Conservation (phyloP, 2,113 vertebrate genomes). For the Pampusana beccarii region DNA sequence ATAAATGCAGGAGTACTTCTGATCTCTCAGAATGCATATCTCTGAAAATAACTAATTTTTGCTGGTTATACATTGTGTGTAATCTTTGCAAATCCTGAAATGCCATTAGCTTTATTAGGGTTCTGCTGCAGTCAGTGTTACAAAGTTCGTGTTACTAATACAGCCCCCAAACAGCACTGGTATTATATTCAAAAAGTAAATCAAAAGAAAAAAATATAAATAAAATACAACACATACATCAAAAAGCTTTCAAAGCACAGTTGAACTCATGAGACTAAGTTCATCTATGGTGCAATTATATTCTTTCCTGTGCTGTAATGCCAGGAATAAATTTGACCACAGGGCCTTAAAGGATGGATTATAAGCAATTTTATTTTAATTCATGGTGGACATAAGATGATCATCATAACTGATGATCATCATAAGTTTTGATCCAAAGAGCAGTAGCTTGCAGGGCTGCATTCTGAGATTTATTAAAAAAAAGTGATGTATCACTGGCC, state of each 20-base stretch:
- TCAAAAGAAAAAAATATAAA: background rate
- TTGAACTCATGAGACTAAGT: background rate
- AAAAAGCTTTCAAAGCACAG: constrained; percentile 31
- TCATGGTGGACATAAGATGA: background rate
- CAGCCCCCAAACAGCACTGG: background rate
- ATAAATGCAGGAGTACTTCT: background rate
- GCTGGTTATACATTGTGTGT: background rate
- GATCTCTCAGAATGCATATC: background rate
- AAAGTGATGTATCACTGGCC: background rate
- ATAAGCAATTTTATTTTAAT: constrained; percentile 46
- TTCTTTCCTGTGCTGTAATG: background rate
- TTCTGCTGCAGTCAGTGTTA: background rate
- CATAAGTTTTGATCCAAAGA: background rate
- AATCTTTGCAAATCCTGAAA: background rate
- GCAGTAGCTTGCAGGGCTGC: background rate
- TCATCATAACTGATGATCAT: background rate
- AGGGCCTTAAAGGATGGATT: background rate
- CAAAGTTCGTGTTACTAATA: background rate
- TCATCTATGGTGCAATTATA: background rate
- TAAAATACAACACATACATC: constrained; percentile 24
- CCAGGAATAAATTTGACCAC: background rate
- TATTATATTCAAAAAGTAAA: background rate
- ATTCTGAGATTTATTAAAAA: background rate
- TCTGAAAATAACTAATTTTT: constrained; percentile 21
- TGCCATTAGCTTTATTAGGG: background rate